phyloP scores from a whole-genome alignment of 2,113 vertebrate genomes.

The Daphoenositta chrysoptera region DNA sequence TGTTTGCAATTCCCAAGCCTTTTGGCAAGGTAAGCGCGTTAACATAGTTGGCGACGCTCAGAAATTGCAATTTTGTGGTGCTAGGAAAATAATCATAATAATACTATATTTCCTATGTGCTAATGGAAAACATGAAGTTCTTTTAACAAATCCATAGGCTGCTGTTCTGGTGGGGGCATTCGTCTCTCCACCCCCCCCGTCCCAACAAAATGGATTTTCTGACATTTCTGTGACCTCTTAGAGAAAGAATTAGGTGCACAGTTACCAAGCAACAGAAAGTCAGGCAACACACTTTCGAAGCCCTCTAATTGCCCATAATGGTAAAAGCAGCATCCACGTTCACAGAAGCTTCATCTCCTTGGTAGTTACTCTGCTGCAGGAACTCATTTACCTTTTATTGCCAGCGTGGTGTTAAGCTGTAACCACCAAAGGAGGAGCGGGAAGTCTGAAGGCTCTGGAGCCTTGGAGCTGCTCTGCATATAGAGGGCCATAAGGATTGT shows the following conservation, averaged over 20 bases:
- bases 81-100: not conserved
- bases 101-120: not conserved
- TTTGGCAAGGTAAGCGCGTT: not conserved
- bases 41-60: not conserved
- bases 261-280: slow-evolving; percentile 77
- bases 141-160: slow-evolving; percentile 7
- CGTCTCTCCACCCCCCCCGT: not conserved
- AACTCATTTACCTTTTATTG: slow-evolving; percentile 52
- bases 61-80: not conserved
- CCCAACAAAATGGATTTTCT: slow-evolving; percentile 54
- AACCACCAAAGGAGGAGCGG: not conserved
- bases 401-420: not conserved
- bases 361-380: not conserved
- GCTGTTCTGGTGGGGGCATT: not conserved
- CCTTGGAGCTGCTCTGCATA: not conserved
- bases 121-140: slow-evolving; percentile 20
- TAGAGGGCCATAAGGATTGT: not conserved
- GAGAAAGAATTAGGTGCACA: slow-evolving; percentile 73
- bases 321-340: slow-evolving; percentile 10
- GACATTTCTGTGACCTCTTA: slow-evolving; percentile 74
- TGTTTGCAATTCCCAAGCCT: not conserved
- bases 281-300: slow-evolving; percentile 48
- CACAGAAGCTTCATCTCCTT: not conserved
- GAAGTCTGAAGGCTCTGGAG: not conserved
- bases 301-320: slow-evolving; percentile 49